Evolutionary conservation across 2,113 vertebrate species (phyloP).

Genomic region (Callipepla squamata): DNA sequence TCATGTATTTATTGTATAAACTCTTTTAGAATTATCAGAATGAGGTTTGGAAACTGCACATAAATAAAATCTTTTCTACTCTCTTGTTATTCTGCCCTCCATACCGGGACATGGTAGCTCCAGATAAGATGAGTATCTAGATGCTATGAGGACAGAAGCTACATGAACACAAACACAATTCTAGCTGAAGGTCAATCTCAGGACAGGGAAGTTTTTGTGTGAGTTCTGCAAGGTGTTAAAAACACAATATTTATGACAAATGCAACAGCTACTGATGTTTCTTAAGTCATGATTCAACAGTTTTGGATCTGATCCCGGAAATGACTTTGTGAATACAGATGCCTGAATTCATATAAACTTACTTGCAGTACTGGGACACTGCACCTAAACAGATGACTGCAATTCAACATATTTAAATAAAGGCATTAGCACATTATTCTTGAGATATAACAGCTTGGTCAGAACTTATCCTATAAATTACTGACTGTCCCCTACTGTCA

Average conservation of each 20-base stretch:
- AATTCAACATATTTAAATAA: slow-evolving; percentile 21
- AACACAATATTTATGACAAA: background rate
- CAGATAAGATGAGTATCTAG: background rate
- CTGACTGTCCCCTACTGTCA: background rate
- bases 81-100: background rate
- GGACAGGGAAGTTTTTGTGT: background rate
- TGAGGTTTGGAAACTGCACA: background rate
- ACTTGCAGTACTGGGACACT: background rate
- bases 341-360: background rate
- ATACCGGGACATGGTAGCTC: background rate
- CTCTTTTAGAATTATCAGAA: background rate
- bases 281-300: background rate
- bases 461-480: background rate
- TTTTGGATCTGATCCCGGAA: background rate
- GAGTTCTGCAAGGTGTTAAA: background rate
- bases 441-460: background rate
- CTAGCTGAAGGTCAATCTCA: background rate
- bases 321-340: background rate
- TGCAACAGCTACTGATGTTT: background rate
- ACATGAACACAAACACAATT: background rate
- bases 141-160: background rate
- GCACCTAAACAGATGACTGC: background rate
- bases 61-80: background rate
- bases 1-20: background rate
- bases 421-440: background rate